These are phyloP conservation scores for Tetrao urogallus DNA, from an alignment of 2,113 vertebrate genomes.

Conservation along the genomic window DNA sequence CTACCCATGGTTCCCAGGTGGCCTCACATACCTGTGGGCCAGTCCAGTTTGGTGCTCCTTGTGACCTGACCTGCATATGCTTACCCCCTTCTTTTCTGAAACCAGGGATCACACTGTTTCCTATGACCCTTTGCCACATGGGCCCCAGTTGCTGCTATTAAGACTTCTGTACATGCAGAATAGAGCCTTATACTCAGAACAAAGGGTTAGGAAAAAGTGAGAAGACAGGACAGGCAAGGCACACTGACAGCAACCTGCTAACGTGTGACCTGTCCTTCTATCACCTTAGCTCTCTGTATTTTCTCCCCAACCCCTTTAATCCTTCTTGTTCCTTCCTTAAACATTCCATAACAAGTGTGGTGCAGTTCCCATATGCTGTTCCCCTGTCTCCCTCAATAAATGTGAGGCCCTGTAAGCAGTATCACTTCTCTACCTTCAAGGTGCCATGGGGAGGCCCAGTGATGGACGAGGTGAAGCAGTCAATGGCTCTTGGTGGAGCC, in stretches of 20 bases:
- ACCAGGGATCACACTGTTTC: rapidly evolving
- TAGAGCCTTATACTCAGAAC: not conserved
- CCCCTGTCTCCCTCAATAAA: rapidly evolving
- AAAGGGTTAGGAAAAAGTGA: not conserved
- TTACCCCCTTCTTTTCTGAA: rapidly evolving
- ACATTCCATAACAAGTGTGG: not conserved
- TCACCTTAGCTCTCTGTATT: not conserved
- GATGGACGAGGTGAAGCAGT: not conserved
- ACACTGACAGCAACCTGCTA: not conserved
- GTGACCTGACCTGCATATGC: not conserved
- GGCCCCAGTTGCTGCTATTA: not conserved
- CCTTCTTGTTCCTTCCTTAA: no score
- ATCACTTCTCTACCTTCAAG: rapidly evolving
- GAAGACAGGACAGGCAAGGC: not conserved
- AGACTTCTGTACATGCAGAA: not conserved
- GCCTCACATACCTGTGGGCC: rapidly evolving
- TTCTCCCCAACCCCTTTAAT: not conserved
- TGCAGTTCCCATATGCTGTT: not conserved
- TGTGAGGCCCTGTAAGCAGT: not conserved
- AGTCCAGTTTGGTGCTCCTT: rapidly evolving
- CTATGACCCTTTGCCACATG: not conserved
- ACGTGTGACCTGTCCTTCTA: not conserved
- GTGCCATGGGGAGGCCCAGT: rapidly evolving
- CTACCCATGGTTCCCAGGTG: not conserved
- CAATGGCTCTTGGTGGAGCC: rapidly evolving